Conservation (phyloP, 2,888 invertebrate genomes). For the Drepanosiphum platanoidis region DNA sequence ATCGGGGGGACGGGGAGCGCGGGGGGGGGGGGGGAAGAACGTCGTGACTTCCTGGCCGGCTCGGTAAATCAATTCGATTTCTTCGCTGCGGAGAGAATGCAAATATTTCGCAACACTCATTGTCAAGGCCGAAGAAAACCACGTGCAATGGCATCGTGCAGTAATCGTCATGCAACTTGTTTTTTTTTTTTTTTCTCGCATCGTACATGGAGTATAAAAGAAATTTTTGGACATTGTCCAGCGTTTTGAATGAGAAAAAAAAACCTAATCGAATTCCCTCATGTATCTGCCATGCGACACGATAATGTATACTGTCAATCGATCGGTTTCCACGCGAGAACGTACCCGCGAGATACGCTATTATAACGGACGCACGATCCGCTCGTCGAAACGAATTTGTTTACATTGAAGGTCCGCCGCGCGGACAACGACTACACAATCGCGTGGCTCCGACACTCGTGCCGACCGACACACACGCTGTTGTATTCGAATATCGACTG, state of each 20-base stretch:
- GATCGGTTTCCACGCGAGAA: background rate
- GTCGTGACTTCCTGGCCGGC: conserved; percentile 58
- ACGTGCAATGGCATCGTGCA: conserved; percentile 26
- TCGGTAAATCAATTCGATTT: conserved; percentile 29
- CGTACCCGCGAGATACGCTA: background rate
- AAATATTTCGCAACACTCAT: conserved; percentile 46
- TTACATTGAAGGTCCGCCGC: background rate
- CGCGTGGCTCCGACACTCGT: too few relatives aligned
- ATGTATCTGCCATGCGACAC: background rate
- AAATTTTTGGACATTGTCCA: conserved; percentile 39
- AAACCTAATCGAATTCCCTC: background rate
- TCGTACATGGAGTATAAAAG: background rate
- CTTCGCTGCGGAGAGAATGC: background rate
- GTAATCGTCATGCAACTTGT: background rate
- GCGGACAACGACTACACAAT: too few relatives aligned
- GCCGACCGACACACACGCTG: too few relatives aligned
- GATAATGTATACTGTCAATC: conserved; percentile 5
- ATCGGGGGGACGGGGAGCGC: too few relatives aligned
- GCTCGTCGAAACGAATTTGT: conserved; percentile 7
- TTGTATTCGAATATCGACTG: too few relatives aligned
- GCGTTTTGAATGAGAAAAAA: background rate
- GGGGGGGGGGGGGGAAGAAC: too few relatives aligned
- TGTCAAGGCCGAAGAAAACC: conserved; percentile 58
- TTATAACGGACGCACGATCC: conserved; percentile 25
- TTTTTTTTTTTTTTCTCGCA: background rate